Conservation (phyloP, 2,113 vertebrate genomes). For the Pteropus alecto region DNA sequence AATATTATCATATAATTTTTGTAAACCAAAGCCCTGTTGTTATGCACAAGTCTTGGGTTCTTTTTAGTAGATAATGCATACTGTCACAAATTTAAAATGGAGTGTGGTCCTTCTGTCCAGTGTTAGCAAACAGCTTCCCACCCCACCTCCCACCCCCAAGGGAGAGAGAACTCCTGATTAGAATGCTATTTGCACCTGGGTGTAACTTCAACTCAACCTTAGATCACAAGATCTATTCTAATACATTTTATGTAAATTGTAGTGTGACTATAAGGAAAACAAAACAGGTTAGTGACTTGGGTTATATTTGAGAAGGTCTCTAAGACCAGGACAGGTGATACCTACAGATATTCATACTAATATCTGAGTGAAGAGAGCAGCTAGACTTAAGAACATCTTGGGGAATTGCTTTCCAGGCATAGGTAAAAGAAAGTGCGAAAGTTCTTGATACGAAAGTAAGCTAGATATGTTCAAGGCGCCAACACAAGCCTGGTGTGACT, state of each 20-base stretch:
- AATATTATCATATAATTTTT: background rate
- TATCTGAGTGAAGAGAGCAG: background rate
- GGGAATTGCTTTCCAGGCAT: background rate
- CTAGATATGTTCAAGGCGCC: background rate
- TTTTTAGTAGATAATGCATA: background rate
- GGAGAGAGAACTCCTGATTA: constrained; percentile 6
- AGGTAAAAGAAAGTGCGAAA: background rate
- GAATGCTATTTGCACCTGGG: background rate
- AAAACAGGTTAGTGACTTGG: background rate
- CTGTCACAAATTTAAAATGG: background rate
- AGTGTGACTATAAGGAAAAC: background rate
- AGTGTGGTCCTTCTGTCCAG: constrained; percentile 4
- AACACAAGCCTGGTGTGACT: background rate
- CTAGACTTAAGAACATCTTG: background rate
- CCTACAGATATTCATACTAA: background rate
- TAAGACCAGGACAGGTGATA: background rate
- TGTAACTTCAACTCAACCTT: background rate
- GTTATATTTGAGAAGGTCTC: background rate
- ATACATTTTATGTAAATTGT: constrained; percentile 26
- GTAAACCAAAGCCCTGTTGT: background rate
- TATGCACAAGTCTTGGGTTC: background rate
- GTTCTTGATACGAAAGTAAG: background rate
- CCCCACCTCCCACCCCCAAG: background rate
- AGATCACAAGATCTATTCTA: background rate
- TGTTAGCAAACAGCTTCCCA: background rate